Evolutionary conservation across 2,888 invertebrate species (phyloP).

Genomic region (Athalia circularis): DNA sequence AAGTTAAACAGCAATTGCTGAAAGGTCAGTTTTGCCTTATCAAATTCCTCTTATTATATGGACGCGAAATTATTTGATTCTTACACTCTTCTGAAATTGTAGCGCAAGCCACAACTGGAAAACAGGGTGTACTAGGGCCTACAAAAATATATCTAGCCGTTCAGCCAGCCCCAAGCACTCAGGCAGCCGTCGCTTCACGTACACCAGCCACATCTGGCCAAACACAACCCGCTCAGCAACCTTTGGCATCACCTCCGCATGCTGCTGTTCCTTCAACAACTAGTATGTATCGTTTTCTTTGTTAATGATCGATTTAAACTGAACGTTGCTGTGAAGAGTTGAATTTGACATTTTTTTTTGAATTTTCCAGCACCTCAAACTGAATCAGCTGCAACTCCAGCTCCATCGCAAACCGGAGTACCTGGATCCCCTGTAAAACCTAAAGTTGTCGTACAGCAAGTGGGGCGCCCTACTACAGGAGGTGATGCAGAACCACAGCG

Average conservation of each 20-base stretch:
- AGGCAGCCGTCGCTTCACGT: constrained; percentile 35
- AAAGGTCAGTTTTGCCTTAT: constrained; percentile 79
- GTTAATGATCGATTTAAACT: not conserved
- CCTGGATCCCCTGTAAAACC: constrained; percentile 64
- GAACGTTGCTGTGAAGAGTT: not conserved
- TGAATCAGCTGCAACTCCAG: constrained; percentile 57
- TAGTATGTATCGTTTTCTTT: constrained; percentile 49
- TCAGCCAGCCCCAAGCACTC: constrained; percentile 78
- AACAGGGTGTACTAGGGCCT: constrained; percentile 89
- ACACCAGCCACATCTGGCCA: constrained; percentile 52
- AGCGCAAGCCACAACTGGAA: constrained; percentile 92
- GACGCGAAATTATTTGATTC: too few species aligned
- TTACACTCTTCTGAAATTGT: constrained; percentile 50
- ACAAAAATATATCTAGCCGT: constrained; percentile 91
- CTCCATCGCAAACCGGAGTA: constrained; percentile 47
- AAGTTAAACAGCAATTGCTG: constrained; percentile 91
- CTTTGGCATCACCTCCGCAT: constrained; percentile 51
- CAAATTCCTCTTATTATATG: constrained; percentile 2
- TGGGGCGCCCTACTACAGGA: constrained; percentile 59
- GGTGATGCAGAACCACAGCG: constrained; percentile 59
- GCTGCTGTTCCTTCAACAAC: constrained; percentile 49
- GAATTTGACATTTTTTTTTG: not conserved
- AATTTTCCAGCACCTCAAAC: constrained; percentile 46
- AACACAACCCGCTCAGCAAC: constrained; percentile 55
- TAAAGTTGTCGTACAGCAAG: constrained; percentile 71